Evolutionary conservation across 2,797 vertebrate genomes (phyloP).

Genomic region (Podargus strigoides): DNA sequence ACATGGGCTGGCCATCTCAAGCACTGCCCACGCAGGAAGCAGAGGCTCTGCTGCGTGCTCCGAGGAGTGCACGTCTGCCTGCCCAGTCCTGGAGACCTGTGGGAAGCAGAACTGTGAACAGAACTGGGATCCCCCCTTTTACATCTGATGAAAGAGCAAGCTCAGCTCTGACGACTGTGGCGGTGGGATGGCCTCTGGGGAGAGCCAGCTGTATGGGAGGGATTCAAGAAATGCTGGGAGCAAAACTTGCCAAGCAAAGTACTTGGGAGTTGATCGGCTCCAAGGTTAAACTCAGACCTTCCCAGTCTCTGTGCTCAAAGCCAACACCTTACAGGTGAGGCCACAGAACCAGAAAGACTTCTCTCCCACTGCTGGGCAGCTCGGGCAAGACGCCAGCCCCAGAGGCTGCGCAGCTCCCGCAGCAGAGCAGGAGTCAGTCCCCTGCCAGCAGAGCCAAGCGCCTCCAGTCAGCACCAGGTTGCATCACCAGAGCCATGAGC

Average conservation of each 20-base stretch:
- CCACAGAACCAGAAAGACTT: background rate
- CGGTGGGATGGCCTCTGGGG: background rate
- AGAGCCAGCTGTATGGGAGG: background rate
- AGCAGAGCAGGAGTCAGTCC: background rate
- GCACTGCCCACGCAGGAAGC: background rate
- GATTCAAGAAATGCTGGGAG: background rate
- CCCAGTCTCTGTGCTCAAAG: background rate
- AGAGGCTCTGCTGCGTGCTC: fast-evolving
- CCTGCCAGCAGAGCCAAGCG: background rate
- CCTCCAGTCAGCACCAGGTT: background rate
- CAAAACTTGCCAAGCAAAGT: background rate
- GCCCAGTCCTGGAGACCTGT: background rate
- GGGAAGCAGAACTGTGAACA: background rate
- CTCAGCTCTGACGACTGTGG: background rate
- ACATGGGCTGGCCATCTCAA: fast-evolving
- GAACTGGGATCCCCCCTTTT: background rate
- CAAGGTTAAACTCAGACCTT: background rate
- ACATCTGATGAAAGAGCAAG: background rate
- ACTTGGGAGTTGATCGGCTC: background rate
- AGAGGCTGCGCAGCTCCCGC: background rate
- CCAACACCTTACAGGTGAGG: background rate
- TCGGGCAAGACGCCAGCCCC: background rate
- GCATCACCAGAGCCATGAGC: background rate
- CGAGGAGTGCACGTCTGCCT: fast-evolving
- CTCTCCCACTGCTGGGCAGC: background rate